Evolutionary conservation across 1,140 invertebrate species (phyloP).

Genomic region (Dinoponera quadriceps): DNA sequence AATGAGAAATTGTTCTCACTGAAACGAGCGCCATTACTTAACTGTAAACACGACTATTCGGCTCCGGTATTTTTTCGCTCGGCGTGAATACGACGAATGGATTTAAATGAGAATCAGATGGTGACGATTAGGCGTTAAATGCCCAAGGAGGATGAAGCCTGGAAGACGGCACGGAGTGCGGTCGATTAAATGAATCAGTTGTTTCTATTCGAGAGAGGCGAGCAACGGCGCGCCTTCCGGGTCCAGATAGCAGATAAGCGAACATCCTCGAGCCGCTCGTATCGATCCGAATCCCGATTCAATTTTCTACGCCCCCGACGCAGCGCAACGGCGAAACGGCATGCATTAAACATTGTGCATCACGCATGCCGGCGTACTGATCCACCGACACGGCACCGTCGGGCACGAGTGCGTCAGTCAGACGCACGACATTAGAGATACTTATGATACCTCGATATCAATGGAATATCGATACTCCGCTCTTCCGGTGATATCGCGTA

Average conservation of each 20-base stretch:
- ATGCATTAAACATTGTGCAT: conserved; percentile 73
- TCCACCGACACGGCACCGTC: conserved; percentile 51
- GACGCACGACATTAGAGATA: conserved; percentile 30
- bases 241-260: conserved; percentile 68
- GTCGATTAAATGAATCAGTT: conserved; percentile 65
- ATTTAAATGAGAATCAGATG: neutral
- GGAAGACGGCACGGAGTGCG: conserved; percentile 8
- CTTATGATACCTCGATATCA: conserved; percentile 8
- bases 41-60: neutral
- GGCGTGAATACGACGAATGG: too few relatives aligned
- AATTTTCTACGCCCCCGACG: conserved; percentile 68
- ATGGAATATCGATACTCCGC: neutral
- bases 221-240: conserved; percentile 40
- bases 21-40: neutral
- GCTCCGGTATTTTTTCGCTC: neutral
- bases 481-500: neutral
- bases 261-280: conserved; percentile 61
- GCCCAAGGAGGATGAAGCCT: conserved; percentile 6
- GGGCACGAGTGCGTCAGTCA: conserved; percentile 46
- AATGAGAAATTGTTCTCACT: too few relatives aligned
- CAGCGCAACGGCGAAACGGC: conserved; percentile 62
- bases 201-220: conserved; percentile 57
- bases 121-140: conserved; percentile 21
- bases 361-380: conserved; percentile 62
- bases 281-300: conserved; percentile 74